Evolutionary conservation across 2,888 invertebrate genomes (phyloP).

Genomic region (Toxonevra muliebris): DNA sequence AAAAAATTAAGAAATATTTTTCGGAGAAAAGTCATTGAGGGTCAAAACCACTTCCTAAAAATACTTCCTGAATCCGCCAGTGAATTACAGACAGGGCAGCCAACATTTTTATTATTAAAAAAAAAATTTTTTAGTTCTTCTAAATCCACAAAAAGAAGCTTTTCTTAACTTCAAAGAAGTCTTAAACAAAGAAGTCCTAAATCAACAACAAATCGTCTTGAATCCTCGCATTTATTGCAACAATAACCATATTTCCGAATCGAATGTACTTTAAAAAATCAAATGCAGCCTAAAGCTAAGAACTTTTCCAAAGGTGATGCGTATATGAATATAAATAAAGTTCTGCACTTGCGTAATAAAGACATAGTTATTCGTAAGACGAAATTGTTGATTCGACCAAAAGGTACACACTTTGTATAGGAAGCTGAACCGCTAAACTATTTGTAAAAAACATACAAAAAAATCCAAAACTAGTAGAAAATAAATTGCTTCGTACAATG

Average conservation of each 20-base stretch:
- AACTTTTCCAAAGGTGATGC: constrained; percentile 14
- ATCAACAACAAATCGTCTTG: constrained; percentile 30
- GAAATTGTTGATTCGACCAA: background rate
- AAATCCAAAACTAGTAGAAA: too few relatives aligned
- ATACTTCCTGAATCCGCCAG: too few relatives aligned
- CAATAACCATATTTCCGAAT: constrained; percentile 24
- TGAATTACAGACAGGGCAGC: too few relatives aligned
- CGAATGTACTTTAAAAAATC: background rate
- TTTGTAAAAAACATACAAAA: constrained; percentile 1
- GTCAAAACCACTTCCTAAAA: too few relatives aligned
- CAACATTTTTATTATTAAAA: too few relatives aligned
- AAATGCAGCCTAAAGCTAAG: constrained; percentile 22
- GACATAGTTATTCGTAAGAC: constrained; percentile 20
- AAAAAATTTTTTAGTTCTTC: too few relatives aligned
- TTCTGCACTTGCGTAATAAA: constrained; percentile 24
- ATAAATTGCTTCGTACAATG: too few relatives aligned
- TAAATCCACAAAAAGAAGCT: too few relatives aligned
- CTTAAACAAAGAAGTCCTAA: background rate
- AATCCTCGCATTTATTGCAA: constrained; percentile 21
- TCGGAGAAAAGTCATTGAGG: too few relatives aligned
- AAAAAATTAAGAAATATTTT: too few relatives aligned
- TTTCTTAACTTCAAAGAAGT: too few relatives aligned
- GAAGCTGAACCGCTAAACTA: background rate
- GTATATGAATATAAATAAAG: constrained; percentile 2
- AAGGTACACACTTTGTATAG: background rate